A percentile compares a stretch with the other conserved stretches of the same genome.
phyloP scores from a whole-genome alignment of 2,113 vertebrate species.

The Forbesichthys papilliferus region DNA sequence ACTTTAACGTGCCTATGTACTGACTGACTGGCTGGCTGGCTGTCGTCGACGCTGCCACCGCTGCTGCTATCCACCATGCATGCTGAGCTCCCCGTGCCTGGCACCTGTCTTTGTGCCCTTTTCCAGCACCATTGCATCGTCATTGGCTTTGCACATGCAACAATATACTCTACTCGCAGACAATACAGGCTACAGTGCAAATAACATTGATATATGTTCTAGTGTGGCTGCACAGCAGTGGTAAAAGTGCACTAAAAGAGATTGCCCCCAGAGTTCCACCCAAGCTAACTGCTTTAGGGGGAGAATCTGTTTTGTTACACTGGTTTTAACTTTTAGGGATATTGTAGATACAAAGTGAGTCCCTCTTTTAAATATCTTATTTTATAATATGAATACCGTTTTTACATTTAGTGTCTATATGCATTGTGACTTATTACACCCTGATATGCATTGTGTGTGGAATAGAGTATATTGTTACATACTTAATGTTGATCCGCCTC shows the following conservation, averaged over 20 bases:
- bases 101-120: conserved; percentile 56
- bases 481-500: conserved; percentile 29
- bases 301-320: no score
- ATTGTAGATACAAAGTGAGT: background rate
- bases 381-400: background rate
- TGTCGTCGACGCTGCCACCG: conserved; percentile 81
- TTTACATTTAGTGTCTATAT: background rate
- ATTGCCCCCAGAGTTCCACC: no score
- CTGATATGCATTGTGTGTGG: background rate
- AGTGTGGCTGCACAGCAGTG: no score
- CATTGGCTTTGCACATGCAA: conserved; percentile 16
- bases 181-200: background rate
- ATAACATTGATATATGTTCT: no score
- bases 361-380: background rate
- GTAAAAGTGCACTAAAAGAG: no score
- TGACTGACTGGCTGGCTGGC: conserved; percentile 86
- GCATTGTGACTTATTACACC: background rate
- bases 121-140: conserved; percentile 27
- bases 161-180: conserved; percentile 5
- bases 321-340: no score
- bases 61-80: conserved; percentile 60
- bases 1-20: conserved; percentile 99
- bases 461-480: conserved; percentile 29
- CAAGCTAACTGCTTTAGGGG: no score
- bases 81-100: conserved; percentile 66